A percentile compares a stretch with the other conserved stretches of the same genome.
Conservation (phyloP, 2,113 vertebrate species). For the Zosterops japonicus region DNA sequence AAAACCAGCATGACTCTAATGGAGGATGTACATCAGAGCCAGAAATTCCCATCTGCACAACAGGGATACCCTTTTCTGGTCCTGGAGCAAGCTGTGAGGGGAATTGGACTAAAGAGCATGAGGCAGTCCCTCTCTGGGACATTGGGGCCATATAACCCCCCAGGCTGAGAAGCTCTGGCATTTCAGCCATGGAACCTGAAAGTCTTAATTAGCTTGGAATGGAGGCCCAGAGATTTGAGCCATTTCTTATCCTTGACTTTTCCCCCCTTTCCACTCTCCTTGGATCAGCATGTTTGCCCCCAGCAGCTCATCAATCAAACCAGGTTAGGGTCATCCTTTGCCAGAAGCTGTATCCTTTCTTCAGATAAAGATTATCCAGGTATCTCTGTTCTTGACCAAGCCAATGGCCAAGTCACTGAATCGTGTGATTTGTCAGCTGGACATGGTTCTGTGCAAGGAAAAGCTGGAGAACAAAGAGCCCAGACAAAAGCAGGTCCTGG, state of each 20-base stretch:
- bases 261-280: background rate
- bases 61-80: background rate
- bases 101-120: background rate
- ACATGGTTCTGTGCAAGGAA: background rate
- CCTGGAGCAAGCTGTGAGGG: background rate
- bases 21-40: background rate
- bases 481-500: background rate
- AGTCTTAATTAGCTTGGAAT: background rate
- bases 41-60: background rate
- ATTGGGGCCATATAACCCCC: background rate
- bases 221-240: background rate
- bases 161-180: background rate
- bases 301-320: background rate
- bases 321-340: background rate
- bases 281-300: background rate
- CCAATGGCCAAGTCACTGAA: background rate
- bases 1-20: background rate
- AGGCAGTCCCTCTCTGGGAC: background rate
- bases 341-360: background rate
- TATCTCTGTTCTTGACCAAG: background rate
- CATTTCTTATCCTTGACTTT: background rate
- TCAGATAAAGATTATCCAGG: background rate
- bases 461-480: background rate
- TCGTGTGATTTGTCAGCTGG: rapidly evolving
- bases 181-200: background rate